A percentile compares a stretch with the other conserved stretches of the same genome.
These are phyloP conservation scores for Dendrolimus punctatus DNA, from an alignment of 1,140 invertebrate species.

Conservation along the genomic window DNA sequence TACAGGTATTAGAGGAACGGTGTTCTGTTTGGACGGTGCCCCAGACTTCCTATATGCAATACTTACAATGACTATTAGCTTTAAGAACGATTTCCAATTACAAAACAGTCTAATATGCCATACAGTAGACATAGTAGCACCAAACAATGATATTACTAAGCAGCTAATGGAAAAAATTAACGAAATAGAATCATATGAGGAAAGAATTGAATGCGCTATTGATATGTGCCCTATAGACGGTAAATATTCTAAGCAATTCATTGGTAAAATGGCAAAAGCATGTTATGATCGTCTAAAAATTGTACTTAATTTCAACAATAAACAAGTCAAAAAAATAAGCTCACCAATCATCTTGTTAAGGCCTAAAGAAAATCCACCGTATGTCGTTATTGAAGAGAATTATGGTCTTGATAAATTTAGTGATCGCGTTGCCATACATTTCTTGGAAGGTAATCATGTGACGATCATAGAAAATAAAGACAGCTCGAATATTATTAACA, in stretches of 20 bases:
- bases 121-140: constrained; percentile 68
- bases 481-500: constrained; percentile 76
- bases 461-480: constrained; percentile 79
- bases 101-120: constrained; percentile 72
- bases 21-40: constrained; percentile 74
- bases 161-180: constrained; percentile 67
- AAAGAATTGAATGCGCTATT: constrained; percentile 51
- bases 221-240: constrained; percentile 40
- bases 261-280: constrained; percentile 53
- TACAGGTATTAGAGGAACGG: constrained; percentile 66
- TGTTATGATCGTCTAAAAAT: constrained; percentile 75
- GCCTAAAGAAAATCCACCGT: constrained; percentile 69
- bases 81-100: constrained; percentile 64
- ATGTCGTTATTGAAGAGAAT: constrained; percentile 72
- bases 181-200: constrained; percentile 72
- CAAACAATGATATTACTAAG: constrained; percentile 65
- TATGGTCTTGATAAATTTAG: constrained; percentile 76
- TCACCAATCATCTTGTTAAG: constrained; percentile 76
- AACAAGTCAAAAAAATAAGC: constrained; percentile 62
- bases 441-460: constrained; percentile 80
- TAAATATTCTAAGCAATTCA: constrained; percentile 68
- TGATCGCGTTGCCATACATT: constrained; percentile 68
- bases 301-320: constrained; percentile 65
- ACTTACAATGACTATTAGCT: constrained; percentile 44
- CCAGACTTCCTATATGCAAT: constrained; percentile 72